These are phyloP conservation scores for Tenualosa thibaudeaui DNA, from an alignment of 2,797 vertebrate genomes.

Conservation along the genomic window DNA sequence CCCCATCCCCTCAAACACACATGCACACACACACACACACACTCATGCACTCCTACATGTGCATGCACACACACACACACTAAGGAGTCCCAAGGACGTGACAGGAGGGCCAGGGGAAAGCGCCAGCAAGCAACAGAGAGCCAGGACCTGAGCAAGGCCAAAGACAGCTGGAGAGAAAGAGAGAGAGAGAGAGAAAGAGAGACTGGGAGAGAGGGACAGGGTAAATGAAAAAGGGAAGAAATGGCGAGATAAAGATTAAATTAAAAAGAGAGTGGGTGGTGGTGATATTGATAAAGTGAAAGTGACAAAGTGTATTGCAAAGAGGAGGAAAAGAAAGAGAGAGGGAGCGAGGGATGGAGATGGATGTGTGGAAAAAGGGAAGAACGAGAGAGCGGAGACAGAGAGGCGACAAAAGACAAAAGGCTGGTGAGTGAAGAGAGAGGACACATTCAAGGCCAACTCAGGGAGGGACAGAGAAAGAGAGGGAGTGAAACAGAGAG, in stretches of 20 bases:
- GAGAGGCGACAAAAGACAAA: conserved; percentile 19
- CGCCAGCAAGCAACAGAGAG: conserved; percentile 41
- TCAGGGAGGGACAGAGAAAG: conserved; percentile 26
- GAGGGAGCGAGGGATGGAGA: not conserved
- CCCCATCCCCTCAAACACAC: conserved; percentile 57
- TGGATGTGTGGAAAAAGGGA: not conserved
- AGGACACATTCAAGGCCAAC: not conserved
- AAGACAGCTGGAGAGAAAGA: conserved; percentile 5
- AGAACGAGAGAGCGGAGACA: not conserved
- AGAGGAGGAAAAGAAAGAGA: not conserved
- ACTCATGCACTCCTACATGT: conserved; percentile 24
- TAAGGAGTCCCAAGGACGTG: conserved; percentile 2
- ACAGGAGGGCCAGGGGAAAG: not conserved
- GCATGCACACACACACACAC: conserved; percentile 22
- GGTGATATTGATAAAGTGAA: not conserved
- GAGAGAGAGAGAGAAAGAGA: not conserved
- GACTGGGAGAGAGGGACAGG: too few species aligned
- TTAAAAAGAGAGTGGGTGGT: not conserved
- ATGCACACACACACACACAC: conserved; percentile 37
- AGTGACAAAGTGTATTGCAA: not conserved
- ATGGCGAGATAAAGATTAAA: not conserved
- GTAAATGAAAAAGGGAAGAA: not conserved
- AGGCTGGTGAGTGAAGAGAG: not conserved
- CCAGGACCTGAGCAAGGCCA: not conserved
- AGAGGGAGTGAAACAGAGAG: conserved; percentile 55